Conservation (phyloP, 2,113 vertebrate genomes). For the Phylloscopus whistleri region DNA sequence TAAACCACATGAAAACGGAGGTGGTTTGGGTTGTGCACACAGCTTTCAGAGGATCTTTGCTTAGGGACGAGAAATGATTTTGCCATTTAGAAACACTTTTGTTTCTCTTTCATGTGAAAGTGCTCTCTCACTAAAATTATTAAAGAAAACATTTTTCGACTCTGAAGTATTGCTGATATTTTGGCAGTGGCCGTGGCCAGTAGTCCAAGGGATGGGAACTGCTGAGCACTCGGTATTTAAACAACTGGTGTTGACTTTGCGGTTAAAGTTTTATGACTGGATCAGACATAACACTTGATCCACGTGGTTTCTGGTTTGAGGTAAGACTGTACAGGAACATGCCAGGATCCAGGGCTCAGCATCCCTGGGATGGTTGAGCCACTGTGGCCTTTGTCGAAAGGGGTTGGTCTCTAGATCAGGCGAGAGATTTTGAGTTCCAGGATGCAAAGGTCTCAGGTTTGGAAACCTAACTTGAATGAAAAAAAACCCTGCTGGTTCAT, state of each 20-base stretch:
- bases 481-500: neutral
- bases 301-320: neutral
- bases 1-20: neutral
- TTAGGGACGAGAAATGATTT: neutral
- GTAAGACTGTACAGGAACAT: accelerated
- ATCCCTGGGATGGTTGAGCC: neutral
- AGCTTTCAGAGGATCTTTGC: neutral
- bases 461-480: neutral
- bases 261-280: neutral
- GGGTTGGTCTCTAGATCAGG: neutral
- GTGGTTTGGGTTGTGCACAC: neutral
- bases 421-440: neutral
- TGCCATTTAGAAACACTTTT: neutral
- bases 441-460: neutral
- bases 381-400: neutral
- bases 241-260: neutral
- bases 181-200: neutral
- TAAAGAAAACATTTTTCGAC: constrained; percentile 14
- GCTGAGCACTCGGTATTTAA: neutral
- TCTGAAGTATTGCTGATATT: constrained; percentile 12
- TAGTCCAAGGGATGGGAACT: neutral
- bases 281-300: neutral
- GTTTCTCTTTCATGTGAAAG: neutral
- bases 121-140: neutral
- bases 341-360: neutral